Evolutionary conservation across 2,888 invertebrate species (phyloP), one percentile per base, ranked within the genome.

Genomic region (Morinoia aosen): DNA sequence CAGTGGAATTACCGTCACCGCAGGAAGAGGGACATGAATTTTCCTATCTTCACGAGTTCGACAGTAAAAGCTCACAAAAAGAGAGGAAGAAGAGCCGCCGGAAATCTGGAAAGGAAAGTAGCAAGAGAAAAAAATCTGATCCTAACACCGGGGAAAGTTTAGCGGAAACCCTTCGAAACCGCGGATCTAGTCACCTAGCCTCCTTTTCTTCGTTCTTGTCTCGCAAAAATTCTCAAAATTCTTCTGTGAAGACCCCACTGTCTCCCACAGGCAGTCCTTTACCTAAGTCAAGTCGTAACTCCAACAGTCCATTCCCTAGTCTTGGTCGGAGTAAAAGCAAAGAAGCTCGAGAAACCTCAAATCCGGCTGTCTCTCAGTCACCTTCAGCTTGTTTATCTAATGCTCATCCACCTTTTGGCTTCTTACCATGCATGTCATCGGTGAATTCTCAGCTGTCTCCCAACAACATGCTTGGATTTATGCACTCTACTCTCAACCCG

Each of bases 241-340:
- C 97, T 7, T 97, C 97, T 16, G 97, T 97, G 8, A 97, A 97
- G 96, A 97, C 97, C 97, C 97, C 97, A 12, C 97, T 97, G 8
- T 97, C 97, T 19, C 97, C 97, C 97, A 96, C 96, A 39, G 96
- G 96, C 58, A 96, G 96, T 95, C 96, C 96, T 40, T 95, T 96
- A 40, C 96, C 96, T 33, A 96, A 96, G 91, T 95, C 95, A 25
- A 96, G 93, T 88, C 96, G 96, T 58, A 96, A 96, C n/a, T 96
- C 96, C 40, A 95, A 95, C 91, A 96, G 96, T 96, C 96, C 96
- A 58, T 96, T 96, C 95, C 95, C 96, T 16, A 96, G 96, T 94
- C 95, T 96, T 40, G 96, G 95, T 39, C 95, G 96, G 33, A 96
- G 90, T 76, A 96, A 96, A 64, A 96, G 95, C 95, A 95, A 95